phyloP scores from a whole-genome alignment of 1,140 invertebrate species.

The Zaprionus taronus region DNA sequence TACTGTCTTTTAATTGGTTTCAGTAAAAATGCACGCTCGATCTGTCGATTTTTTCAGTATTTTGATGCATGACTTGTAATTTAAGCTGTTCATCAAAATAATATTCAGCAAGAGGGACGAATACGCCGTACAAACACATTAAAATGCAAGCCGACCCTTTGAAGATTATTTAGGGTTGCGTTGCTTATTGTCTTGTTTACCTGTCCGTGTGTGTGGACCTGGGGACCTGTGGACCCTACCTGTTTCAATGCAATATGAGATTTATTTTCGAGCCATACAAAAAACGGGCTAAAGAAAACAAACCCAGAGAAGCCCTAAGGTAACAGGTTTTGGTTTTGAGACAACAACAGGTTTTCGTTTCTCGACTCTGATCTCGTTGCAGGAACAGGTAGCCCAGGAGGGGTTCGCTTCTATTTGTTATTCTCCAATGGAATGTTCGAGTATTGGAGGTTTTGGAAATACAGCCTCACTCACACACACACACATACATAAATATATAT shows the following conservation, averaged over 20 bases:
- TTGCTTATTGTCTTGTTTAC: constrained; percentile 53
- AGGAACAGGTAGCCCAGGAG: constrained; percentile 55
- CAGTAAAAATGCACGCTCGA: background rate
- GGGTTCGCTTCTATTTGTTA: constrained; percentile 58
- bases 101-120: background rate
- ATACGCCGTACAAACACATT: constrained; percentile 9
- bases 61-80: constrained; percentile 6
- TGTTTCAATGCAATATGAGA: constrained; percentile 75
- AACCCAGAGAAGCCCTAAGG: constrained; percentile 56
- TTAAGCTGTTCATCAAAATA: constrained; percentile 9
- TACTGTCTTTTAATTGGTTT: background rate
- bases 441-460: constrained; percentile 16
- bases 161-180: constrained; percentile 27
- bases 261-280: constrained; percentile 59
- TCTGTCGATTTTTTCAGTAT: background rate
- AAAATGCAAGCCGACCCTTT: constrained; percentile 31
- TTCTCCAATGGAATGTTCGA: constrained; percentile 50
- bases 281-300: constrained; percentile 64
- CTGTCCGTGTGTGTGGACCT: background rate
- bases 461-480: background rate
- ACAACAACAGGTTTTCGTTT: constrained; percentile 65
- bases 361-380: constrained; percentile 47
- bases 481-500: background rate
- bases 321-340: constrained; percentile 56
- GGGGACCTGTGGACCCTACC: constrained; percentile 43